A percentile compares a stretch with the other conserved stretches of the same genome.
These are phyloP conservation scores for Pteronotus mesoamericanus DNA, from an alignment of 2,797 vertebrate species.

Conservation along the genomic window DNA sequence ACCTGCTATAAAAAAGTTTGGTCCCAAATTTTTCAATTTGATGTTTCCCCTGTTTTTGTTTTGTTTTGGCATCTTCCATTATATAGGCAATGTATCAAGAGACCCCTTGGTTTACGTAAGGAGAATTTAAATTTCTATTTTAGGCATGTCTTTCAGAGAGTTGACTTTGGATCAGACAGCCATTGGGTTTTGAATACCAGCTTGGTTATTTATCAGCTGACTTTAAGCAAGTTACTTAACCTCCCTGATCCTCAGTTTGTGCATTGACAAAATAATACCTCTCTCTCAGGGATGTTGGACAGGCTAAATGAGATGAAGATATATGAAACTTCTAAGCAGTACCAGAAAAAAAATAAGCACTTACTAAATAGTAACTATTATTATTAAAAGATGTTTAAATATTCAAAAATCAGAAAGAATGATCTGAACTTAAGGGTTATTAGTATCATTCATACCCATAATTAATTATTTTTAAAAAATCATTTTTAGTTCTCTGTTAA, in stretches of 20 bases:
- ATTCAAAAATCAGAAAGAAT: neutral
- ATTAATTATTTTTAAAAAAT: neutral
- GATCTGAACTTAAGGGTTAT: neutral
- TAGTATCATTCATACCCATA: neutral
- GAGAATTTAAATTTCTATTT: neutral
- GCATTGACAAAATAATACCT: neutral
- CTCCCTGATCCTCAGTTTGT: neutral
- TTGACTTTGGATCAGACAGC: neutral
- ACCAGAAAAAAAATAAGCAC: neutral
- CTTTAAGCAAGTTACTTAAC: neutral
- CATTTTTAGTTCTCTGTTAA: neutral
- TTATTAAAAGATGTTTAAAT: neutral
- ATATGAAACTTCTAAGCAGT: neutral
- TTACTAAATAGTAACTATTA: neutral
- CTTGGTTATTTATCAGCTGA: neutral
- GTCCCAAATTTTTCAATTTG: neutral
- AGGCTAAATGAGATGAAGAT: neutral
- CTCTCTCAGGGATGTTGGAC: neutral
- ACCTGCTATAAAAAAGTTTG: neutral
- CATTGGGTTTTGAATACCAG: neutral
- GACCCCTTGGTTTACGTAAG: neutral
- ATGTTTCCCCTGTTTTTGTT: neutral
- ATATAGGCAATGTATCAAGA: neutral
- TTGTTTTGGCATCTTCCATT: neutral
- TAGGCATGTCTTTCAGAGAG: neutral